These are phyloP conservation scores for Campylorhamphus procurvoides DNA, from an alignment of 2,113 vertebrate genomes.

Conservation along the genomic window DNA sequence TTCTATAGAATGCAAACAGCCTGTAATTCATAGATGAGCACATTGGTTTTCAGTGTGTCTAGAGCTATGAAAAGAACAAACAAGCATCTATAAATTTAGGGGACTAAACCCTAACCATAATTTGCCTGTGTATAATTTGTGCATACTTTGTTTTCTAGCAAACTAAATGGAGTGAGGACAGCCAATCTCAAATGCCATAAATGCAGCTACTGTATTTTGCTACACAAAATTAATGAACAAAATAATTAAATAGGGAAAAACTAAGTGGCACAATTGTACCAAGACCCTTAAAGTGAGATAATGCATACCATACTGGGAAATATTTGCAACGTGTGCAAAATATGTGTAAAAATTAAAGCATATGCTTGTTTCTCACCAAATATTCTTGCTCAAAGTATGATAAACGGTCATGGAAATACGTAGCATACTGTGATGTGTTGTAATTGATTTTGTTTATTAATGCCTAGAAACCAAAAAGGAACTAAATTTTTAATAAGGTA, in stretches of 20 bases:
- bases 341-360: not conserved
- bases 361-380: not conserved
- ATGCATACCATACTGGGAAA: not conserved
- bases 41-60: not conserved
- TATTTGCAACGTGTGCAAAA: not conserved
- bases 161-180: not conserved
- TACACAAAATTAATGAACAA: not conserved
- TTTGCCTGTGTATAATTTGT: not conserved
- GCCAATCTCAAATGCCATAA: not conserved
- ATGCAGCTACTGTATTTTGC: not conserved
- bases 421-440: not conserved
- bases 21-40: not conserved
- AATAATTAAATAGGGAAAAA: not conserved
- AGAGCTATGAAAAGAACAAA: not conserved
- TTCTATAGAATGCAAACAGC: not conserved
- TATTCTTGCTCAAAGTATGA: not conserved
- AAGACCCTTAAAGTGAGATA: not conserved
- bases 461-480: not conserved
- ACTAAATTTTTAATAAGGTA: not conserved
- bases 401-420: not conserved
- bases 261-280: not conserved
- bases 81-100: not conserved
- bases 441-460: not conserved
- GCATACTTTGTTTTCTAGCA: not conserved
- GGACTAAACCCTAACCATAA: not conserved